These are phyloP conservation scores for Hesperia comma DNA, from an alignment of 2,888 invertebrate genomes.

Conservation along the genomic window DNA sequence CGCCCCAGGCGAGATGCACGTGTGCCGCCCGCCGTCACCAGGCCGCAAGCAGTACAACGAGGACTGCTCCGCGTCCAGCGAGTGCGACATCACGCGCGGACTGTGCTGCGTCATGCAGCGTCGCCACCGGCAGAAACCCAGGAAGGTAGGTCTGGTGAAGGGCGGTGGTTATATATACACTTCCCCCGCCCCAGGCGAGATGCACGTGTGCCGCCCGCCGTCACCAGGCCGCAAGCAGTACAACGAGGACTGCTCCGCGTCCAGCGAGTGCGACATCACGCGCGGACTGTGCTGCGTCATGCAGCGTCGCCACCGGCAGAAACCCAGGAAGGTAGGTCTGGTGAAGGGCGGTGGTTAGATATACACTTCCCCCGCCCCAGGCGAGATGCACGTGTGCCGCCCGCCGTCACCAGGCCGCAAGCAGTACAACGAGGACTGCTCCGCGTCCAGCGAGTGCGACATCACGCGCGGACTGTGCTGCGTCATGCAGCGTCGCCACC, in stretches of 20 bases:
- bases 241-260: conserved; percentile 92
- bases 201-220: conserved; percentile 91
- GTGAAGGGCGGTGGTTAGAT: too few relatives aligned
- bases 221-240: conserved; percentile 91
- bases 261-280: conserved; percentile 93
- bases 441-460: conserved; percentile 93
- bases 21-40: conserved; percentile 90
- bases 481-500: conserved; percentile 92
- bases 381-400: conserved; percentile 89
- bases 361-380: conserved; percentile 51
- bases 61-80: conserved; percentile 91
- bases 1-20: conserved; percentile 83
- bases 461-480: conserved; percentile 93
- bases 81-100: conserved; percentile 93
- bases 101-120: conserved; percentile 94
- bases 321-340: conserved; percentile 88
- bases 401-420: conserved; percentile 90
- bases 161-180: too few relatives aligned
- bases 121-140: conserved; percentile 92
- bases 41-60: conserved; percentile 93
- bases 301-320: conserved; percentile 93
- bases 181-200: conserved; percentile 64
- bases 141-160: conserved; percentile 89
- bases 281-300: conserved; percentile 94
- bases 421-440: conserved; percentile 93